Conservation (phyloP, 2,888 invertebrate genomes). For the Tetranychus truncatus region DNA sequence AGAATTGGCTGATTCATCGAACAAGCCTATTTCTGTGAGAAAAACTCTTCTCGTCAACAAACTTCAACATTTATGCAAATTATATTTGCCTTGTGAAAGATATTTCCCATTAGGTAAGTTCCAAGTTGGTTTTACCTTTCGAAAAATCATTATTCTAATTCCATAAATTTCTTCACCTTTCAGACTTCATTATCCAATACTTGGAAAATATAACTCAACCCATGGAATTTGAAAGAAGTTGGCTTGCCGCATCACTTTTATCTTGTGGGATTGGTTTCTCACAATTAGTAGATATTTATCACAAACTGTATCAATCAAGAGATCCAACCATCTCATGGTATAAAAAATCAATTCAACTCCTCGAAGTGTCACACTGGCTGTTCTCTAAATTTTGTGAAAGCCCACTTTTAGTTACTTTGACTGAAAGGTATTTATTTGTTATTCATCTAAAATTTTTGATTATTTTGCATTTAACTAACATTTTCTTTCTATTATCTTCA, state of each 20-base stretch:
- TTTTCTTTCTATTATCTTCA: slow-evolving; percentile 29
- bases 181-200: slow-evolving; percentile 34
- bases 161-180: slow-evolving; percentile 20
- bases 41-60: slow-evolving; percentile 43
- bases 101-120: slow-evolving; percentile 62
- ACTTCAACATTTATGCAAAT: slow-evolving; percentile 52
- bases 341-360: slow-evolving; percentile 66
- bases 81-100: slow-evolving; percentile 59
- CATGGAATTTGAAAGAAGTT: slow-evolving; percentile 32
- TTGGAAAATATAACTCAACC: slow-evolving; percentile 33
- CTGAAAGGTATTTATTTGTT: slow-evolving; percentile 32
- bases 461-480: neutral
- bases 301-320: slow-evolving; percentile 54
- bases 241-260: slow-evolving; percentile 57
- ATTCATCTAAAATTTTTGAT: slow-evolving; percentile 5
- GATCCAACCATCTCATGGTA: slow-evolving; percentile 57
- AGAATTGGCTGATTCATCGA: slow-evolving; percentile 29
- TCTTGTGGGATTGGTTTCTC: slow-evolving; percentile 57
- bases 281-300: slow-evolving; percentile 61
- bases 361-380: slow-evolving; percentile 53
- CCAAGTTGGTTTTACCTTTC: neutral
- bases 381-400: slow-evolving; percentile 49
- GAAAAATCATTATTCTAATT: neutral
- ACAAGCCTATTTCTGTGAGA: slow-evolving; percentile 24
- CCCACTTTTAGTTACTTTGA: slow-evolving; percentile 41